Percentiles rank a stretch among this genome's conserved stretches.
Conservation (phyloP, 2,797 vertebrate genomes). For the Salmo trutta region DNA sequence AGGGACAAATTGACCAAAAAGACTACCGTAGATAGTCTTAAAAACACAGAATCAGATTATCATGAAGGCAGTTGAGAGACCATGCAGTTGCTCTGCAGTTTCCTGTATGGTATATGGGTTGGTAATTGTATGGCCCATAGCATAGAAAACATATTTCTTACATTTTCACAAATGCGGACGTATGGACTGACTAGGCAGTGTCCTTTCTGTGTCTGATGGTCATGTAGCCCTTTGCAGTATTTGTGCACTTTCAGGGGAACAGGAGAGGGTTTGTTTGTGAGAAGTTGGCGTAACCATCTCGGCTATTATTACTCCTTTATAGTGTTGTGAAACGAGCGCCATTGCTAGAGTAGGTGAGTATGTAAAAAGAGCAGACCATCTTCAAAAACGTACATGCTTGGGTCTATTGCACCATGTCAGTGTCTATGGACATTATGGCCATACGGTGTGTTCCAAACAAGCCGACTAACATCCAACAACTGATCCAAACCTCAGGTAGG, state of each 20-base stretch:
- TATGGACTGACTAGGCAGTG: background rate
- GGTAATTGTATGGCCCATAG: conserved; percentile 11
- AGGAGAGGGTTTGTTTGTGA: conserved; percentile 17
- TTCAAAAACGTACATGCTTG: too few relatives aligned
- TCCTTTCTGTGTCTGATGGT: conserved; percentile 40
- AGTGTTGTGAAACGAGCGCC: conserved; percentile 32
- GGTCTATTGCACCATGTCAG: background rate
- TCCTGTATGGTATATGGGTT: background rate
- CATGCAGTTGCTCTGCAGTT: conserved; percentile 15
- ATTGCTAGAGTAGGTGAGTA: background rate
- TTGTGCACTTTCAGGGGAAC: conserved; percentile 47
- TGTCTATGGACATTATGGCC: conserved; percentile 16
- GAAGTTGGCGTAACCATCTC: conserved; percentile 22
- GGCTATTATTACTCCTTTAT: conserved; percentile 57
- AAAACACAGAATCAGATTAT: conserved; percentile 38
- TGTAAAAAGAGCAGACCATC: background rate
- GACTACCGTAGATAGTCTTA: conserved; percentile 55
- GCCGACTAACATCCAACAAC: background rate
- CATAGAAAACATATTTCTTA: background rate
- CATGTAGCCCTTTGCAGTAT: conserved; percentile 63
- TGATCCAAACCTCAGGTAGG: background rate
- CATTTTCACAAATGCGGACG: background rate
- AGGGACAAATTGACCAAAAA: conserved; percentile 30
- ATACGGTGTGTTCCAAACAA: background rate
- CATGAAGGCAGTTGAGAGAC: conserved; percentile 36